Evolutionary conservation across 1,140 invertebrate species (phyloP), one percentile per base, ranked within the genome.

Genomic region (Psilanteris sp.): DNA sequence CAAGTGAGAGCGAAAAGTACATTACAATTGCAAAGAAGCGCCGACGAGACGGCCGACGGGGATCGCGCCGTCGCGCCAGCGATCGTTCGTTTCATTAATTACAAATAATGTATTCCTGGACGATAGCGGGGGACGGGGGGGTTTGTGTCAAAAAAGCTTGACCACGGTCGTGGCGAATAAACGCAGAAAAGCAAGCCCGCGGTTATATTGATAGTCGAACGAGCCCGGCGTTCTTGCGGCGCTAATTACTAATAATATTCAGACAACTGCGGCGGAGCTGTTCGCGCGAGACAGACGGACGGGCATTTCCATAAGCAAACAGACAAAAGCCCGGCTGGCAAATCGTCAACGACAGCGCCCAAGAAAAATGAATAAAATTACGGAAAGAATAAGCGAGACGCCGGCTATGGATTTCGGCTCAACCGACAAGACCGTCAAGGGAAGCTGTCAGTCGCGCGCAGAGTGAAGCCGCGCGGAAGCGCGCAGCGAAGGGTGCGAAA

Each of bases 341-440:
- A 74, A 83, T 79, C 72, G 80, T 72, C 71, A 55, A 54, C 66
- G 62, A 68, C 71, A 48, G 79, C 73, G 79, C 73, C 50, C 82
- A 84, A 88, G 86, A 89, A 89, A 89, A 89, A 88, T 89, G 87
- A 89, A 89, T 88, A 89, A 89, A 87, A 89, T 89, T 88, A 89
- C 61, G 75, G 44, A 74, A 74, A 75, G 44, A 74, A 74, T 55
- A 68, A 79, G 48, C 59, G 59, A 32, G 68, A 62, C 68, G 77
- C 71, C 41, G 57, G 29, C 18, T 15, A 13, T 67, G 46, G 70
- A 26, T 57, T 68, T 44, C 55, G 32, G 26, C 16, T 14, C 20
- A 34, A 31, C 31, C 39, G 39, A 7, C 13, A 41, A 59, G 66
- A 74, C 46, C 78, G 81, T 81, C 82, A 81, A n/a, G n/a, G 74